Conservation (phyloP, 2,888 invertebrate genomes). For the Campopleginae sp. region DNA sequence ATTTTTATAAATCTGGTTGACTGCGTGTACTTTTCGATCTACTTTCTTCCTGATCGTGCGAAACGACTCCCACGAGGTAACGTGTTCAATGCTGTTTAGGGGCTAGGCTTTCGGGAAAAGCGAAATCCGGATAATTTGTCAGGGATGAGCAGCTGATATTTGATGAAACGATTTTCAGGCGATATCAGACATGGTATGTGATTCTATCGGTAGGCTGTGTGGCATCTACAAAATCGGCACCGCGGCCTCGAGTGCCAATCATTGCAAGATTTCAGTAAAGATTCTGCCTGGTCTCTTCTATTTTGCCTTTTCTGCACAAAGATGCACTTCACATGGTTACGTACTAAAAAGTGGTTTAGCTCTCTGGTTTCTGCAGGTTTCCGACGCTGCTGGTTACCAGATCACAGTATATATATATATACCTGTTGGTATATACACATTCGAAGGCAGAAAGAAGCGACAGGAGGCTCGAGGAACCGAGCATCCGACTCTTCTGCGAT, state of each 20-base stretch:
- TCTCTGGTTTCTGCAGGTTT: slow-evolving; percentile 42
- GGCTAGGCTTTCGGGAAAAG: background rate
- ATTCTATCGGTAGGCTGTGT: background rate
- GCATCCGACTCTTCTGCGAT: slow-evolving; percentile 57
- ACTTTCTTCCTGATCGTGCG: slow-evolving; percentile 29
- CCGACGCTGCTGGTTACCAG: slow-evolving; percentile 55
- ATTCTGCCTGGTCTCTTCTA: slow-evolving; percentile 27
- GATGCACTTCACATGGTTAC: slow-evolving; percentile 28
- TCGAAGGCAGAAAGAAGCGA: slow-evolving; percentile 55
- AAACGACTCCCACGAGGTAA: slow-evolving; percentile 22
- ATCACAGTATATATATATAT: slow-evolving; percentile 28
- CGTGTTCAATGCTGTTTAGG: background rate
- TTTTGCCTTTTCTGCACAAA: slow-evolving; percentile 28
- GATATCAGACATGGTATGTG: background rate
- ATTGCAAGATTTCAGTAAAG: slow-evolving; percentile 34
- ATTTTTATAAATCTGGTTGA: background rate
- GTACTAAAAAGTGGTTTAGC: slow-evolving; percentile 62
- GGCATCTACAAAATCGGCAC: slow-evolving; percentile 15
- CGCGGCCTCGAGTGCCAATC: slow-evolving; percentile 29
- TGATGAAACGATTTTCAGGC: background rate
- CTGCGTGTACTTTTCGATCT: background rate
- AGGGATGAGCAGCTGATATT: background rate
- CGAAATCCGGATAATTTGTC: background rate
- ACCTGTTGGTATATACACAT: slow-evolving; percentile 18
- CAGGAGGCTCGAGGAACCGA: slow-evolving; percentile 58